phyloP scores from a whole-genome alignment of 2,888 invertebrate genomes.

The Pseudoips prasinana region DNA sequence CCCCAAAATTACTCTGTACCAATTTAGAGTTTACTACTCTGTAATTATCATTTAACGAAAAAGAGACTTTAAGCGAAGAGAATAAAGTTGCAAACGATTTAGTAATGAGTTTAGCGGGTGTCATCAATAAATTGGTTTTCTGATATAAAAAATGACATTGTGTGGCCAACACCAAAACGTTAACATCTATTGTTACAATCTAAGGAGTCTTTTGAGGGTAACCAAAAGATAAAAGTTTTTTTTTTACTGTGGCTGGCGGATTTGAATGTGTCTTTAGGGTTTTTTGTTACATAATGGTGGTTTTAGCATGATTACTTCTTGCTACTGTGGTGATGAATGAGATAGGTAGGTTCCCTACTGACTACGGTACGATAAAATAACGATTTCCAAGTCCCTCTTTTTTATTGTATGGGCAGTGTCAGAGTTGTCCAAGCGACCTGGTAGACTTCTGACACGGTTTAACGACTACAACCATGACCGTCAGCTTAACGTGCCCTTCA shows the following conservation, averaged over 20 bases:
- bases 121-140: slow-evolving; percentile 35
- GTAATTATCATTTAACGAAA: slow-evolving; percentile 5
- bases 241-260: slow-evolving; percentile 22
- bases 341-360: too few relatives aligned
- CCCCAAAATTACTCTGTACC: slow-evolving; percentile 61
- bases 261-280: slow-evolving; percentile 21
- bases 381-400: too few relatives aligned
- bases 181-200: slow-evolving; percentile 67
- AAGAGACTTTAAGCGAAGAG: background rate
- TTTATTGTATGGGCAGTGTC: too few relatives aligned
- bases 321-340: too few relatives aligned
- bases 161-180: slow-evolving; percentile 66
- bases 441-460: too few relatives aligned
- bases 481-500: too few relatives aligned
- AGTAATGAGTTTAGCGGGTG: slow-evolving; percentile 15
- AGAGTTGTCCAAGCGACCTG: too few relatives aligned
- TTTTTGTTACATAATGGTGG: slow-evolving; percentile 11
- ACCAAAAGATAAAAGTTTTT: slow-evolving; percentile 44
- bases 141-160: slow-evolving; percentile 67
- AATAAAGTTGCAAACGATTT: slow-evolving; percentile 18
- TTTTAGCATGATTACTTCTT: slow-evolving; percentile 6
- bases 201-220: slow-evolving; percentile 54
- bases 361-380: too few relatives aligned
- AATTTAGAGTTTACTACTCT: slow-evolving; percentile 20
- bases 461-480: too few relatives aligned